Evolutionary conservation across 1,140 invertebrate genomes (phyloP).

Genomic region (Amphibalanus amphitrite): DNA sequence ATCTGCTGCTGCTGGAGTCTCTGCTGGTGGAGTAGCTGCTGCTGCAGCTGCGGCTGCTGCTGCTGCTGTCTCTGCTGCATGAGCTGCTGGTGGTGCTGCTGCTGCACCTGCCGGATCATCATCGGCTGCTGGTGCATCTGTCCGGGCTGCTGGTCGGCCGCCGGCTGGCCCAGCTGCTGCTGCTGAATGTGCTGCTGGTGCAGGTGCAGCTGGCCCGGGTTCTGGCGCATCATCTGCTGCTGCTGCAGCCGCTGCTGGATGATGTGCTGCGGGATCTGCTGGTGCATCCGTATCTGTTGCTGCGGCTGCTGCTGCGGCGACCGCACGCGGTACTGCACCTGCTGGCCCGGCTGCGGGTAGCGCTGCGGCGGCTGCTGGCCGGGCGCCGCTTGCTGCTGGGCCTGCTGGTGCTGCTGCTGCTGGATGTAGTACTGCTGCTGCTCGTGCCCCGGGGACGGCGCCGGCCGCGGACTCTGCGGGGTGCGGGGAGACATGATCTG

Average conservation of each 20-base stretch:
- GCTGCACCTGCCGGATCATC: constrained; percentile 15
- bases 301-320: constrained; percentile 16
- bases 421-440: neutral
- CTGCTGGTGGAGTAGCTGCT: too few relatives aligned
- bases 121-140: constrained; percentile 12
- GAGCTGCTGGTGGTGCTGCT: constrained; percentile 18
- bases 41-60: neutral
- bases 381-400: constrained; percentile 3
- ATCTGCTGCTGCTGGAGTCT: constrained; percentile 13
- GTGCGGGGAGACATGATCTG: neutral
- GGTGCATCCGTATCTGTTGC: constrained; percentile 15
- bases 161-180: constrained; percentile 11
- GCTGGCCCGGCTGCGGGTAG: constrained; percentile 17
- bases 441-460: neutral
- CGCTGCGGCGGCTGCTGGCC: constrained; percentile 14
- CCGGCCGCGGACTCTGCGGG: neutral
- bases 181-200: constrained; percentile 8
- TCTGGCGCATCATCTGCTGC: neutral
- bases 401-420: neutral
- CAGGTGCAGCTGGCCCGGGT: neutral
- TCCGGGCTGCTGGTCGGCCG: neutral
- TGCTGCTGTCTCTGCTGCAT: constrained; percentile 5
- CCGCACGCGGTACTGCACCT: constrained; percentile 15
- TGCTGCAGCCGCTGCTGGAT: constrained; percentile 6
- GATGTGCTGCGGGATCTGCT: constrained; percentile 18